Evolutionary conservation across 2,888 invertebrate genomes (phyloP), one percentile per base, ranked within the genome.

Genomic region (Patella caerulea): DNA sequence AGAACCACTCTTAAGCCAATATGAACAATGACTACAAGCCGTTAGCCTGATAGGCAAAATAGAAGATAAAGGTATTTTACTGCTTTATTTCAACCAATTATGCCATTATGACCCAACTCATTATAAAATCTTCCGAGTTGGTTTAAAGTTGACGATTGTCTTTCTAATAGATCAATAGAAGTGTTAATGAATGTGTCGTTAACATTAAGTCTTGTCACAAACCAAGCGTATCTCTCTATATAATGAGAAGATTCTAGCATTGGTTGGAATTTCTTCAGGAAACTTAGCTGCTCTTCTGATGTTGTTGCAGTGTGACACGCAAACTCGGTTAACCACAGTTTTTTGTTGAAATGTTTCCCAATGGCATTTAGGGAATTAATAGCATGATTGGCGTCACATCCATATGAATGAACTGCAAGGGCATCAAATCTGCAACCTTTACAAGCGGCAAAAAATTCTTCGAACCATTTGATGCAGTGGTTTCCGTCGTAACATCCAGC

Each of bases 321-420:
- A 74, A 83, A 83, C 75, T 85, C 83, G 0, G 84, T 85, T 74
- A 85, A 59, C 83, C 84, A 85, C 29, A 85, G 78, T 53, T 75
- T 78, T 73, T 82, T 83, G 52, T 80, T 78, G 76, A 82, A 85
- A 17, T 78, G 75, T 59, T 80, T 56, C 78, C 81, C 80, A 17
- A 85, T 34, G 53, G 65, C 34, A 29, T 84, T 53, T 54, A 85
- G 71, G 34, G 34, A 34, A 34, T 34, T 34, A 82, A 84, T 82
- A 3, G 79, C 81, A 52, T 73, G 73, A n/a, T 81, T 75, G 2
- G 83, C 76, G 34, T 83, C 72, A 74, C 85, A 85, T 53, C 75
- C 71, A 76, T 82, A 85, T 73, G 75, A 74, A 79, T 86, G 86
- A 15, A 85, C 84, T 34, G 86, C 86, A 7, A 86, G 72, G 71